phyloP scores from a whole-genome alignment of 1,140 invertebrate species.

The Drosophila watanabei region DNA sequence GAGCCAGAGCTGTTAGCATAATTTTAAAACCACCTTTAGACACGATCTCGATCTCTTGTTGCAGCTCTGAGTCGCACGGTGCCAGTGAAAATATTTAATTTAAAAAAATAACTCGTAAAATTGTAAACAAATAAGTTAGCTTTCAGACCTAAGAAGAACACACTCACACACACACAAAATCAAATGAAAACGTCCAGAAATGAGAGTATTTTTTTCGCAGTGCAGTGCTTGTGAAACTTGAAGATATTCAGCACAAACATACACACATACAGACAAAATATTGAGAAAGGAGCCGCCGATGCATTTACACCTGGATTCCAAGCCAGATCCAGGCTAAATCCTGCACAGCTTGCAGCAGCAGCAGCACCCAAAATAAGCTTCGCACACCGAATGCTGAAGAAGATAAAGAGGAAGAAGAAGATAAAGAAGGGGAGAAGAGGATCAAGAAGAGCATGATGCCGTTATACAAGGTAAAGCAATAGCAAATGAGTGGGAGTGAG shows the following conservation, averaged over 20 bases:
- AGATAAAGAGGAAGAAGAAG: not conserved
- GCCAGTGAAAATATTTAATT: conserved; percentile 12
- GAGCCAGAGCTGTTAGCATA: conserved; percentile 4
- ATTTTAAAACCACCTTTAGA: conserved; percentile 8
- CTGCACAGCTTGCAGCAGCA: conserved; percentile 33
- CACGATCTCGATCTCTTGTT: not conserved
- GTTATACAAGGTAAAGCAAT: not conserved
- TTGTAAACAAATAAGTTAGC: conserved; percentile 14
- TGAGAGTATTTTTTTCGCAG: conserved; percentile 34
- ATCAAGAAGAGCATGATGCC: not conserved
- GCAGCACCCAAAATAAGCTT: conserved; percentile 24
- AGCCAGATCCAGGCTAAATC: conserved; percentile 16
- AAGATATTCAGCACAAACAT: conserved; percentile 18
- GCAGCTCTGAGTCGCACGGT: conserved; percentile 14
- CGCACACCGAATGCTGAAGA: conserved; percentile 11
- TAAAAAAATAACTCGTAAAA: not conserved
- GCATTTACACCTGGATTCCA: conserved; percentile 32
- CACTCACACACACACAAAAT: conserved; percentile 18
- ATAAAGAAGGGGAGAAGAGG: not conserved
- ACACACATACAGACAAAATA: not conserved
- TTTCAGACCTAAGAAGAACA: not conserved
- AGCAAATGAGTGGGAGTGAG: not conserved
- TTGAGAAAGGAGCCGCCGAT: conserved; percentile 27
- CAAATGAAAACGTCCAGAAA: conserved; percentile 54
- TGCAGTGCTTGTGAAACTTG: conserved; percentile 18